These are phyloP conservation scores for Cygnus olor DNA, from an alignment of 2,797 vertebrate species.

Conservation along the genomic window DNA sequence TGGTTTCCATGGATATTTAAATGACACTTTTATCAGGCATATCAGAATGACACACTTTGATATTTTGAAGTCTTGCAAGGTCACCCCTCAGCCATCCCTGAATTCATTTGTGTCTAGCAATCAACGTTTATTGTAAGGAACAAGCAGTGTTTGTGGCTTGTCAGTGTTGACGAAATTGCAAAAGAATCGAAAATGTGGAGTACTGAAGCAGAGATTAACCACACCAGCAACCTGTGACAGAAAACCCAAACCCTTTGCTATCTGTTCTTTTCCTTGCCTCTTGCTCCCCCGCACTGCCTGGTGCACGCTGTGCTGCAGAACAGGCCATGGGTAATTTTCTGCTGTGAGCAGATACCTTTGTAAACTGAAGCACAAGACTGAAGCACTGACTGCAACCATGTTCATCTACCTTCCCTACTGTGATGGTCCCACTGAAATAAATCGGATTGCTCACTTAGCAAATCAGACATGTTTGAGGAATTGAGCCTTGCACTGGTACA, in stretches of 20 bases:
- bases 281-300: background rate
- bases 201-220: constrained; percentile 15
- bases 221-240: background rate
- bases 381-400: background rate
- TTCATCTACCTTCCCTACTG: background rate
- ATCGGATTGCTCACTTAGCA: background rate
- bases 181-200: constrained; percentile 18
- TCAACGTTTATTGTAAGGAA: constrained; percentile 35
- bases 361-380: background rate
- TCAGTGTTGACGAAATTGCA: background rate
- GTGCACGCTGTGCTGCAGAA: background rate
- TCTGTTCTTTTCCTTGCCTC: background rate
- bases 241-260: background rate
- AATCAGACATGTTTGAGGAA: background rate
- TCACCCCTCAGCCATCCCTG: constrained; percentile 17
- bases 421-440: background rate
- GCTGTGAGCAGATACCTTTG: background rate
- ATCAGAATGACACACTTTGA: constrained; percentile 33
- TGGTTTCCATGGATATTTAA: constrained; percentile 56
- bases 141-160: constrained; percentile 18
- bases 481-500: background rate
- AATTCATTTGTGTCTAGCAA: constrained; percentile 50
- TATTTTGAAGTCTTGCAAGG: constrained; percentile 44
- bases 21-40: constrained; percentile 18
- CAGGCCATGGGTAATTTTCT: background rate